phyloP scores from a whole-genome alignment of 2,797 vertebrate genomes.

The Danio aesculapii region DNA sequence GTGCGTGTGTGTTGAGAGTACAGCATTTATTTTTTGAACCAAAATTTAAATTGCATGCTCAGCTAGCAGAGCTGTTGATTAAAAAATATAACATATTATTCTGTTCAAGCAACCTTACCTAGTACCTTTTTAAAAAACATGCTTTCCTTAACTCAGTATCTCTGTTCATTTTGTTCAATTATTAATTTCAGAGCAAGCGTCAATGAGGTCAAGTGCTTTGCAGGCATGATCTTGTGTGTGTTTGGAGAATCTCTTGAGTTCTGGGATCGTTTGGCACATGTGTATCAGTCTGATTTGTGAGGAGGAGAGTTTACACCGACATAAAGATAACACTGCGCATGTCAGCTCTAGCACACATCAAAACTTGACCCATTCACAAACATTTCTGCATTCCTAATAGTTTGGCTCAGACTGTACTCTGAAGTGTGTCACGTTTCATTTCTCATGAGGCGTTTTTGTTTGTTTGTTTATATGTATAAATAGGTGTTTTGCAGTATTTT shows the following conservation, averaged over 20 bases:
- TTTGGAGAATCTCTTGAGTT: neutral
- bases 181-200: neutral
- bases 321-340: neutral
- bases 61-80: constrained; percentile 65
- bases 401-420: constrained; percentile 4
- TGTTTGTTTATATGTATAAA: constrained; percentile 58
- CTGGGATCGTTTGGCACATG: neutral
- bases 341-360: constrained; percentile 26
- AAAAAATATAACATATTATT: neutral
- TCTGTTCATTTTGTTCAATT: neutral
- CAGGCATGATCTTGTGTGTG: constrained; percentile 12
- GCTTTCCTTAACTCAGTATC: neutral
- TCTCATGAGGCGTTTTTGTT: constrained; percentile 24
- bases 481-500: constrained; percentile 54
- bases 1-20: constrained; percentile 66
- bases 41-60: constrained; percentile 78
- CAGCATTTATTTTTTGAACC: constrained; percentile 72
- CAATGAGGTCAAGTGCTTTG: neutral
- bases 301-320: constrained; percentile 9
- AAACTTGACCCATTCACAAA: constrained; percentile 1
- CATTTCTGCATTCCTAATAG: constrained; percentile 10
- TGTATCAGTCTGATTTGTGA: neutral
- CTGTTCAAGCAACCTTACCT: neutral
- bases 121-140: neutral
- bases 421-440: constrained; percentile 11